Evolutionary conservation across 64 coral and sea anemone species (phyloP), one percentile per base, ranked within the genome.

Genomic region (Pachyseris speciosa): DNA sequence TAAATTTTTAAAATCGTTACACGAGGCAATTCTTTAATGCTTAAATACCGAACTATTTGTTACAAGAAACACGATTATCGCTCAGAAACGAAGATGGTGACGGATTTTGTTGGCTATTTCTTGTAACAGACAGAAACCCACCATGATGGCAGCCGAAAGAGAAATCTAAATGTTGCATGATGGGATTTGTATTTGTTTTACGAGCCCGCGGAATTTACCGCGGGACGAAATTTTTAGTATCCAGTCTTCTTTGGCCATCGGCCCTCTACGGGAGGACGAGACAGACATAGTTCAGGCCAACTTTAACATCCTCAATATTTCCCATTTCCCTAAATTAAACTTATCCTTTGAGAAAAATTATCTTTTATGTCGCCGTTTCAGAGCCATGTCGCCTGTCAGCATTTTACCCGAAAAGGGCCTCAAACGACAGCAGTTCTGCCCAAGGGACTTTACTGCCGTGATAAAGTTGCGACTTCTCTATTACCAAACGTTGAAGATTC

Each of bases 111-210:
- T 64, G 29, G 12, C 2, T 37, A 86, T 33, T 49, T 34, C 22
- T 55, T 1, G 3, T 2, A 0, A 3, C 9, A 64, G 19, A 69
- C 17, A 1, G 17, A 16, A 72, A 81, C 97, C 92, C 72, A 99
- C 97, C 97, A 99, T 99, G 94, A 95, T 99, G 93, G 93, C 97
- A 76, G 97, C 94, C 89, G 65, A 92, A 94, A 98, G 86, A 95
- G 93, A 72, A 83, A 34, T 43, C 20, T 3, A 4, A 50, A 22
- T 33, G 8, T 33, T 79, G 83, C 8, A 41, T 64, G 38, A 75
- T 87, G 96, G 96, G 96, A 91, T 81, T 81, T 81, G 53, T 81
- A 39, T 33, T 5, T 3, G 22, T 20, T 40, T 9, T 37, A 20
- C 22, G 75, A 78, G 29, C 75, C 75, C 31, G 48, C 75, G 27